Percentiles rank a stretch among this genome's conserved stretches.
Evolutionary conservation across 2,113 vertebrate genomes (phyloP).

Genomic region (Ciconia stormi): DNA sequence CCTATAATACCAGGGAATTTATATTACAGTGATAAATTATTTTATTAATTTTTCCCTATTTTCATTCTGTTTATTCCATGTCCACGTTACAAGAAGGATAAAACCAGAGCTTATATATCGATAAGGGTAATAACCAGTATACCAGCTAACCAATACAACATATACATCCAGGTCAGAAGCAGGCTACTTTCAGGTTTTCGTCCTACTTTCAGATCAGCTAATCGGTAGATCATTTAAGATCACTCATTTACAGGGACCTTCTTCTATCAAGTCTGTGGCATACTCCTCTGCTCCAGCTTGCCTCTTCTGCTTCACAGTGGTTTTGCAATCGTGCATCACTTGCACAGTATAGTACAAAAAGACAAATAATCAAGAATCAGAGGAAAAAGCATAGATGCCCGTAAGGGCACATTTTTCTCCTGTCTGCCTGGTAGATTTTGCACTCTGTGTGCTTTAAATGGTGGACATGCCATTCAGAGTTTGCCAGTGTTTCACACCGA

Average conservation of each 20-base stretch:
- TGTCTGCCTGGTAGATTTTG: neutral
- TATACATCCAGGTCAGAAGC: neutral
- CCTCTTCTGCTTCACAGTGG: neutral
- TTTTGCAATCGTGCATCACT: neutral
- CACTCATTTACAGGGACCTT: neutral
- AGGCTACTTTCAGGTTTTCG: neutral
- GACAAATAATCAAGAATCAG: neutral
- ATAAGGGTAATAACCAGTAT: neutral
- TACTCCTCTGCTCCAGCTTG: neutral
- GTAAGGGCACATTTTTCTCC: neutral
- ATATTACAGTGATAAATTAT: neutral
- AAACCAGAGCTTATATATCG: neutral
- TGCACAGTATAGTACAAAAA: neutral
- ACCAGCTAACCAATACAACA: neutral
- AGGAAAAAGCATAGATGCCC: neutral
- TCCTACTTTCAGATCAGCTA: neutral
- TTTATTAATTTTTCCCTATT: neutral
- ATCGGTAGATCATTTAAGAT: neutral
- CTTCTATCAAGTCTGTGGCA: neutral
- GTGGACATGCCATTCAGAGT: neutral
- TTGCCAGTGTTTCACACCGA: too few species aligned
- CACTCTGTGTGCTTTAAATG: neutral
- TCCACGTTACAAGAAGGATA: neutral
- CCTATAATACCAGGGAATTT: neutral
- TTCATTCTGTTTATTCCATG: neutral